Percentiles rank a stretch among this genome's conserved stretches.
These are phyloP conservation scores for Chaenodraco wilsoni DNA, from an alignment of 2,797 vertebrate species.

Conservation along the genomic window DNA sequence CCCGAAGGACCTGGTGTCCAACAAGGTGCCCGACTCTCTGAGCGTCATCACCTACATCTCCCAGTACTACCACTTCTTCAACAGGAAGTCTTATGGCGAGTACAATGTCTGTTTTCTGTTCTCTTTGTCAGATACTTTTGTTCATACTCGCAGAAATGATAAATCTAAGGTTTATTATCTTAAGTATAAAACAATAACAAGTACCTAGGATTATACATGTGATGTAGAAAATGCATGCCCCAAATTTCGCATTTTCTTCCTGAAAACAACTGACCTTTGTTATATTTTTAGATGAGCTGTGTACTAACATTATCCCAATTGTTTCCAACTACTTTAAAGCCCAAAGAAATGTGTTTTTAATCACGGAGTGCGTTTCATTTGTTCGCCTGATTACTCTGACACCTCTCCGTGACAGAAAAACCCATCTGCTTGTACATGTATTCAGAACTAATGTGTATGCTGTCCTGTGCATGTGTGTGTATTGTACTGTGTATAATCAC, in stretches of 20 bases:
- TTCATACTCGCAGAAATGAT: not conserved
- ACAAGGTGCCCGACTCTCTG: slow-evolving; percentile 86
- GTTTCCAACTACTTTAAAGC: no score
- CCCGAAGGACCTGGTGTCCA: slow-evolving; percentile 88
- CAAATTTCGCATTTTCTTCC: no score
- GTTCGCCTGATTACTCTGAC: no score
- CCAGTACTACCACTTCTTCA: slow-evolving; percentile 89
- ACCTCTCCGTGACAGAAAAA: no score
- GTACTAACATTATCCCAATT: no score
- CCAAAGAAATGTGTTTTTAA: no score
- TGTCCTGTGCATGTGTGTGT: no score
- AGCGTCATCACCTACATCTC: slow-evolving; percentile 91
- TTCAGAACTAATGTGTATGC: no score
- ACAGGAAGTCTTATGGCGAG: slow-evolving; percentile 60
- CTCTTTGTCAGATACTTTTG: not conserved
- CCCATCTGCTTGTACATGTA: no score
- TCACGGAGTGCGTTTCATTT: no score
- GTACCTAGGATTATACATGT: not conserved
- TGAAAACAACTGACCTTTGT: no score
- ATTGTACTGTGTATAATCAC: not conserved
- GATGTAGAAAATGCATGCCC: not conserved
- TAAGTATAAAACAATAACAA: not conserved
- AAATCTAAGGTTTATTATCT: not conserved
- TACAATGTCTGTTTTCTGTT: not conserved
- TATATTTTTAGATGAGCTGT: no score